Percentiles rank a stretch among this genome's conserved stretches.
phyloP scores from a whole-genome alignment of 2,888 invertebrate genomes.

The Argyresthia albistria region DNA sequence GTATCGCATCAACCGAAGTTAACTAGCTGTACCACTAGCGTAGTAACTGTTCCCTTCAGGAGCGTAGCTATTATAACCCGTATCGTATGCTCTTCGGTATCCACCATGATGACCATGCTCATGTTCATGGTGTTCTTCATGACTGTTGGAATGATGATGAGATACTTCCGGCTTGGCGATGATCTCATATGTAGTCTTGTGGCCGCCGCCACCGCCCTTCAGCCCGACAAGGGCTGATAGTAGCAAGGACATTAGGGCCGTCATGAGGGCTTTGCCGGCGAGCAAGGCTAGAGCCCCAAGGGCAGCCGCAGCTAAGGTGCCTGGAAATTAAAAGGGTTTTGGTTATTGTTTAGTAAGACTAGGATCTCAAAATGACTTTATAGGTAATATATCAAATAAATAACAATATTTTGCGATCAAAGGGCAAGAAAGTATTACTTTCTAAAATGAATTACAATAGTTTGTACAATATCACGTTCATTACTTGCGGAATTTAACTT shows the following conservation, averaged over 20 bases:
- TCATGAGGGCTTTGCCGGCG: slow-evolving; percentile 89
- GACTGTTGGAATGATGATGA: slow-evolving; percentile 78
- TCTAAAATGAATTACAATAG: too few relatives aligned
- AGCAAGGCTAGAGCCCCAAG: slow-evolving; percentile 81
- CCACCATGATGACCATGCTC: slow-evolving; percentile 69
- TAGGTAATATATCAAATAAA: too few relatives aligned
- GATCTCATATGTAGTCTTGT: slow-evolving; percentile 87
- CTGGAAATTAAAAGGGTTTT: slow-evolving; percentile 32
- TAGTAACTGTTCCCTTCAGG: slow-evolving; percentile 40
- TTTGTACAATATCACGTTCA: too few relatives aligned
- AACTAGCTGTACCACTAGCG: not conserved
- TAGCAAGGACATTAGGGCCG: slow-evolving; percentile 83
- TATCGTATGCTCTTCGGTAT: slow-evolving; percentile 68
- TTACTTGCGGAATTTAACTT: too few relatives aligned
- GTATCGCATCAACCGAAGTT: not conserved
- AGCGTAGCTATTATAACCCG: slow-evolving; percentile 51
- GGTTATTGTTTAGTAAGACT: too few relatives aligned
- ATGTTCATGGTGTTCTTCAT: slow-evolving; percentile 75
- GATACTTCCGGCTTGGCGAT: slow-evolving; percentile 86
- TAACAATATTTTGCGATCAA: too few relatives aligned
- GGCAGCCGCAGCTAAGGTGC: slow-evolving; percentile 80
- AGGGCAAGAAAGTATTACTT: too few relatives aligned
- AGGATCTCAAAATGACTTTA: too few relatives aligned
- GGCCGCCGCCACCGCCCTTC: slow-evolving; percentile 78
- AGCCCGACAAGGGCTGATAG: slow-evolving; percentile 83